These are phyloP conservation scores for Galerucella pusilla DNA, from an alignment of 2,888 invertebrate species.

Conservation along the genomic window DNA sequence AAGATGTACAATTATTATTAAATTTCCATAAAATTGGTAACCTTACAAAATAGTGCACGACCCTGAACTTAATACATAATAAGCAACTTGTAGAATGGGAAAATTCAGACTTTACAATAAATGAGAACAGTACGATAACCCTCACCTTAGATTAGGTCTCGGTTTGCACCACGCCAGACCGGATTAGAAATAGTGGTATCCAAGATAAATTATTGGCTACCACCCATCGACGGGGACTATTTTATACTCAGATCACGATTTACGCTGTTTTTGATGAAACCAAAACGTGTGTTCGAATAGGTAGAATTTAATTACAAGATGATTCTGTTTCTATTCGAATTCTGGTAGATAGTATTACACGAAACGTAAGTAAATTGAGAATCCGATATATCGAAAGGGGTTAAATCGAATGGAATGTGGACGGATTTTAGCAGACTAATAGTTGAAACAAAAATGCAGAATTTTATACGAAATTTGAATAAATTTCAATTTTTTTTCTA, in stretches of 20 bases:
- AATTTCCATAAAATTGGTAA: not conserved
- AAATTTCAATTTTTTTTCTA: too few species aligned
- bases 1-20: not conserved
- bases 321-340: not conserved
- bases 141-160: conserved; percentile 14
- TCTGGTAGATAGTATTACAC: not conserved
- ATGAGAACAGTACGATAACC: conserved; percentile 11
- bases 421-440: too few species aligned
- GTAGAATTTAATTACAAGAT: conserved; percentile 2
- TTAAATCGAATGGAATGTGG: too few species aligned
- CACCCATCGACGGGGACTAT: conserved; percentile 10
- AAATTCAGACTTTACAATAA: conserved; percentile 3
- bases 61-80: not conserved
- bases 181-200: conserved; percentile 18
- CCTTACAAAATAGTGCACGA: not conserved
- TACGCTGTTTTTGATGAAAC: conserved; percentile 7
- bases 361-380: not conserved
- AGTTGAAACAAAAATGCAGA: too few species aligned
- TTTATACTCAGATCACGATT: conserved; percentile 12
- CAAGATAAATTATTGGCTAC: conserved; percentile 14
- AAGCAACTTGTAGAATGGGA: conserved; percentile 11
- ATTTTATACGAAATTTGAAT: too few species aligned
- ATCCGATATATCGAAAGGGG: not conserved
- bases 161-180: conserved; percentile 7
- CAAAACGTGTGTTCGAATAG: conserved; percentile 1